A percentile compares a stretch with the other conserved stretches of the same genome.
Conservation (phyloP, 2,888 invertebrate species). For the Pantelozetes paolii region DNA sequence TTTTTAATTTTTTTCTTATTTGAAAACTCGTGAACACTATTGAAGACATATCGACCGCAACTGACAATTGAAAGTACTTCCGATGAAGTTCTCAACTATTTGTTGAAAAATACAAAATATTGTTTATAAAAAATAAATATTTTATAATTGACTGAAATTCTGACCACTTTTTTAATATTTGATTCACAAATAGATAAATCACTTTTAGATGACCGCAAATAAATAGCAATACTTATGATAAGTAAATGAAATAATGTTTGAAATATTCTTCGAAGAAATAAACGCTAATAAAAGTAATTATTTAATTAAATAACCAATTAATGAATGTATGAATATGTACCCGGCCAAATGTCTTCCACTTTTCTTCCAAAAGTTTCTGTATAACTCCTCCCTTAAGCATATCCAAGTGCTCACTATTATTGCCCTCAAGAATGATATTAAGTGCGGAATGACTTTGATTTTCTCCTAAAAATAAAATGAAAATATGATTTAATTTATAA, state of each 20-base stretch:
- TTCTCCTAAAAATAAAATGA: slow-evolving; percentile 50
- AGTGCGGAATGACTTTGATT: slow-evolving; percentile 96
- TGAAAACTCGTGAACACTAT: neutral
- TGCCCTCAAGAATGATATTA: slow-evolving; percentile 94
- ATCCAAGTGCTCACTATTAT: slow-evolving; percentile 94
- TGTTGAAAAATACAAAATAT: too few relatives aligned
- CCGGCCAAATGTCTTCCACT: slow-evolving; percentile 97
- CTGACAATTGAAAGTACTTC: neutral
- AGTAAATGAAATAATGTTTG: slow-evolving; percentile 32
- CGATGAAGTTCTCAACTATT: neutral
- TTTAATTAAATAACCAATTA: neutral
- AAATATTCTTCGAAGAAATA: slow-evolving; percentile 6
- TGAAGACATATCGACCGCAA: neutral
- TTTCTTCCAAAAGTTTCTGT: slow-evolving; percentile 90
- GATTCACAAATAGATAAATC: neutral
- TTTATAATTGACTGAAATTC: neutral
- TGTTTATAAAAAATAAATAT: neutral
- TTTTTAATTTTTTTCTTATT: neutral
- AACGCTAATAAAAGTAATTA: neutral
- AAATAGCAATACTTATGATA: slow-evolving; percentile 17
- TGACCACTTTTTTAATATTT: slow-evolving; percentile 6
- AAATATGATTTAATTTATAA: neutral
- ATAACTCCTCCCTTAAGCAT: slow-evolving; percentile 99
- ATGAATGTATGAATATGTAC: slow-evolving; percentile 56
- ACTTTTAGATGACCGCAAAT: neutral